A percentile compares a stretch with the other conserved stretches of the same genome.
Conservation (phyloP, 2,888 invertebrate genomes). For the Hylaea fasciaria region DNA sequence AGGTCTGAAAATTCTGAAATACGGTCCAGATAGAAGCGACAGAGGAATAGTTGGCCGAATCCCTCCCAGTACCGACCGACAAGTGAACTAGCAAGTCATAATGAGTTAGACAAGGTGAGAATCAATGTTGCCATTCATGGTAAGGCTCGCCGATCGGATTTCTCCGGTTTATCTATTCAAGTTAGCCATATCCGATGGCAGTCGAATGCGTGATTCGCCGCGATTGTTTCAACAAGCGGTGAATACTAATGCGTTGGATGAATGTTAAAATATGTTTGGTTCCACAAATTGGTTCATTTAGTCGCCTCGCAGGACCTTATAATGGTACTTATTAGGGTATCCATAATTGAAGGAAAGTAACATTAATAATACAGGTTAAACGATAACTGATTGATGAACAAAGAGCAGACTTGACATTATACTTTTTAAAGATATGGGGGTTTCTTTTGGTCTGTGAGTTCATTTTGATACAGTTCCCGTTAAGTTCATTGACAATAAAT, state of each 20-base stretch:
- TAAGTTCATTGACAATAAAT: no score
- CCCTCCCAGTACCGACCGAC: neutral
- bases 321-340: no score
- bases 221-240: conserved; percentile 34
- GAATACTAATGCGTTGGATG: conserved; percentile 14
- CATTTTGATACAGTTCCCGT: no score
- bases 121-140: conserved; percentile 41
- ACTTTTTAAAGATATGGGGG: no score
- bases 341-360: no score
- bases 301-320: neutral
- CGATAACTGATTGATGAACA: no score
- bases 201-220: conserved; percentile 46
- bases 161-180: conserved; percentile 48
- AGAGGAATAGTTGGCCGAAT: neutral
- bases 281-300: neutral
- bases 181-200: conserved; percentile 41
- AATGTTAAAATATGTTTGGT: neutral
- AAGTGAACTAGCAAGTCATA: conserved; percentile 11
- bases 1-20: no score
- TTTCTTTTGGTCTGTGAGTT: no score
- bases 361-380: no score
- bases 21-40: no score
- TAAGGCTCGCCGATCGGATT: conserved; percentile 45
- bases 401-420: no score
- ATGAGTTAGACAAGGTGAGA: conserved; percentile 22